A percentile compares a stretch with the other conserved stretches of the same genome.
Evolutionary conservation across 2,888 invertebrate species (phyloP).

Genomic region (Andrena minutula): DNA sequence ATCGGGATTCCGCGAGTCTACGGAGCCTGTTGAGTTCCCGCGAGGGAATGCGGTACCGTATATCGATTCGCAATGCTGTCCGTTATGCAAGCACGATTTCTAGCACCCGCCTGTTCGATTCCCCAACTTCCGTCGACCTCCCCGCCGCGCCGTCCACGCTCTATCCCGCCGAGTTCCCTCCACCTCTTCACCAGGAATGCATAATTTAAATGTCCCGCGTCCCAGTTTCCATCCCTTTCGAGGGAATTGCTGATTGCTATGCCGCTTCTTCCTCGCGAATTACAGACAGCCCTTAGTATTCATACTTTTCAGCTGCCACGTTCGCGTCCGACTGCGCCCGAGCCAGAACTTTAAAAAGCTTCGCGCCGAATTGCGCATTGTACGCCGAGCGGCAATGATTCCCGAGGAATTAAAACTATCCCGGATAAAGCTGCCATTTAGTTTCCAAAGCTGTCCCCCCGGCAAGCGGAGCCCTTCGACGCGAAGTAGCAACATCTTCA

Average conservation of each 20-base stretch:
- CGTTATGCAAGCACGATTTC: slow-evolving; percentile 66
- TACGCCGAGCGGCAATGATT: slow-evolving; percentile 20
- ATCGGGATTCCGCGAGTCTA: slow-evolving; percentile 23
- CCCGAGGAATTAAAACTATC: slow-evolving; percentile 48
- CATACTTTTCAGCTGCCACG: slow-evolving; percentile 70
- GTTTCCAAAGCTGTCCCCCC: neutral
- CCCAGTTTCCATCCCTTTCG: slow-evolving; percentile 74
- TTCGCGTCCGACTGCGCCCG: slow-evolving; percentile 47
- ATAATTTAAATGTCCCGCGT: slow-evolving; percentile 79
- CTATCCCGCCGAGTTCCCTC: slow-evolving; percentile 41
- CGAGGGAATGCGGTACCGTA: slow-evolving; percentile 36
- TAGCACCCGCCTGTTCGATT: slow-evolving; percentile 55
- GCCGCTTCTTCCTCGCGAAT: slow-evolving; percentile 69
- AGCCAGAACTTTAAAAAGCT: slow-evolving; percentile 68
- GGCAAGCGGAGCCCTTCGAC: neutral
- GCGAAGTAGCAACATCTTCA: neutral
- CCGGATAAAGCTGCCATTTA: slow-evolving; percentile 24
- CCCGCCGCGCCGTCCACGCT: slow-evolving; percentile 15
- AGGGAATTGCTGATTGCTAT: slow-evolving; percentile 77
- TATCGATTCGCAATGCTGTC: slow-evolving; percentile 60
- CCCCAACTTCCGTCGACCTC: slow-evolving; percentile 42
- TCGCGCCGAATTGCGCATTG: slow-evolving; percentile 60
- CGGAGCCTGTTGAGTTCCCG: slow-evolving; percentile 38
- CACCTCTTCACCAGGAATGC: slow-evolving; percentile 71
- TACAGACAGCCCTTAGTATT: slow-evolving; percentile 69